Evolutionary conservation across 2,888 invertebrate species (phyloP), one percentile per base, ranked within the genome.

Genomic region (Mythimna vitellina): DNA sequence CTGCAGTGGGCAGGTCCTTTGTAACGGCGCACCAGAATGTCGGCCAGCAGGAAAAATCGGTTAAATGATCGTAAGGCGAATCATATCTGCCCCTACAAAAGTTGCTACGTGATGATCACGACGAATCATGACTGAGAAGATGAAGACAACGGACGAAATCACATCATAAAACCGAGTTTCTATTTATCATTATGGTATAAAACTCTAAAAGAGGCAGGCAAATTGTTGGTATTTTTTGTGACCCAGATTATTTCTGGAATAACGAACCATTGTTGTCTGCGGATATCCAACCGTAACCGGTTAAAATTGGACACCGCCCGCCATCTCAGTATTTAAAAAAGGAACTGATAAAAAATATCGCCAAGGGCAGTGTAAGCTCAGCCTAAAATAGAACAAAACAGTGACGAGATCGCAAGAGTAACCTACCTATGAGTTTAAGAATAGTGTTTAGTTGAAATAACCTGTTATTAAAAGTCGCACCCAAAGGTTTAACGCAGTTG

Each of bases 381-480:
- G 49, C 32, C 46, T 49, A 22, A 53, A 46, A 17, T 46, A 46
- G 6, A 53, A 46, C 53, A 38, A 62, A 42, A 61, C 54, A 10
- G 57, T 60, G 75, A 60, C 75, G 51, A 10, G 22, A 38, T 62
- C 38, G 25, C 22, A 10, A 60, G 12, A 32, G 12, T 8, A 1
- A 17, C 54, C 51, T 20, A 29, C 22, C 3, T 17, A 20, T 32
- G 14, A 42, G 12, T 22, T 57, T 10, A n/a, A 73, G 20, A 32
- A 22, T 51, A 46, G 69, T 25, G 12, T 51, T 53, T n/a, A 53
- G 5, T 53, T 20, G 12, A 68, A 46, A 53, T 70, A 25, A 14
- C 29, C 46, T 9, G 20, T 69, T 57, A 82, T 69, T 82, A 67
- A 35, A 49, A 56, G 10, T 25, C 9, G 12, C 38, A 32, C 46